Evolutionary conservation across 2,888 invertebrate genomes (phyloP), one percentile per base, ranked within the genome.

Genomic region (Boloria euphrosyne): DNA sequence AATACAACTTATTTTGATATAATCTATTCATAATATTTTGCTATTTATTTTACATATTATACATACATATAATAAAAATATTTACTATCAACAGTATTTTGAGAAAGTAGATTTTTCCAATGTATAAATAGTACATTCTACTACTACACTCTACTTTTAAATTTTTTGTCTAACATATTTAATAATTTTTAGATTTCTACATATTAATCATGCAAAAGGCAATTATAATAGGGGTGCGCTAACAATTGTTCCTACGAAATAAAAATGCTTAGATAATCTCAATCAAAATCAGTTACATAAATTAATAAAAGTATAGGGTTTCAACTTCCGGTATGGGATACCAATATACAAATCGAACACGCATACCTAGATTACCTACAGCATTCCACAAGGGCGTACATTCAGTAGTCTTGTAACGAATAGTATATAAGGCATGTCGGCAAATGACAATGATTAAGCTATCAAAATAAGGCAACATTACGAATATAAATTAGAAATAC

Each of bases 351-450:
- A 54, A 69, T 74, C 67, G 63, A 73, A 76, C 72, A 78, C 77
- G 75, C 78, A 83, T 80, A 80, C 22, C 22, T 22, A 22, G 75
- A 78, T 83, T 80, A 80, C 22, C 22, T 22, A 22, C 80, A 76
- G 74, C 84, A 84, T 85, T 82, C 82, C 80, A 81, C 38, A 65
- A 67, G 55, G 51, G 67, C 47, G 54, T 55, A 61, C 46, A 49
- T 43, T 49, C 46, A 51, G 57, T 44, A 38, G n/a, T 7, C 51
- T 50, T 58, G 51, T 66, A 64, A 76, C 58, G 58, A 59, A 59
- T 49, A 59, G 17, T 47, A 31, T 49, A 17, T 47, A 58, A 2
- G 5, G 27, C 16, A 58, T 7, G 13, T 47, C 22, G 6, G 27
- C n/a, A 27, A 61, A 60, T 65, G 60, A 66, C 62, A 69, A 68